Conservation (phyloP, 2,797 vertebrate genomes). For the Trachops cirrhosus region DNA sequence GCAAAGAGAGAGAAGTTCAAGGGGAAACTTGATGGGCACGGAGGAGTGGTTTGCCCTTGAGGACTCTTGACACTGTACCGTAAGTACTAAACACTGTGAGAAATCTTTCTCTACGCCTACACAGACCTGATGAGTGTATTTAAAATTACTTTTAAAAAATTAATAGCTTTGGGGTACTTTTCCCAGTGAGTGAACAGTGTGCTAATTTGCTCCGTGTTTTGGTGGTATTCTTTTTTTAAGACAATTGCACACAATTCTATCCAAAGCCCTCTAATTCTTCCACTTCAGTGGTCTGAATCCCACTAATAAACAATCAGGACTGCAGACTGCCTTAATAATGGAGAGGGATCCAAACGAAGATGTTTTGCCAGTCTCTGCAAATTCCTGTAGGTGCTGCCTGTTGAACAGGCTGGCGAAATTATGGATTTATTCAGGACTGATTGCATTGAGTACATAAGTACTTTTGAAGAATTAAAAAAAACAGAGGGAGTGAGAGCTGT, state of each 20-base stretch:
- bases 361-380: constrained; percentile 63
- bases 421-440: constrained; percentile 71
- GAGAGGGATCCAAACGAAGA: constrained; percentile 53
- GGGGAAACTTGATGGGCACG: background rate
- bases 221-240: constrained; percentile 30
- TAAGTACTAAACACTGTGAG: constrained; percentile 39
- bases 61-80: background rate
- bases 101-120: constrained; percentile 56
- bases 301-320: constrained; percentile 71
- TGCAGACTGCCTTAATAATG: constrained; percentile 71
- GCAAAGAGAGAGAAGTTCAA: background rate
- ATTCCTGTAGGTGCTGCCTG: constrained; percentile 55
- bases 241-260: constrained; percentile 63
- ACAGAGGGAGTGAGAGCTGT: background rate
- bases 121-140: constrained; percentile 28
- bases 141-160: constrained; percentile 68
- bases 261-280: constrained; percentile 69
- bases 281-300: constrained; percentile 70
- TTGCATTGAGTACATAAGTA: constrained; percentile 59
- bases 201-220: constrained; percentile 70
- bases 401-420: constrained; percentile 58
- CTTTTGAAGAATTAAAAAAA: constrained; percentile 53
- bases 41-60: background rate
- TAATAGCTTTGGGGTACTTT: constrained; percentile 63
- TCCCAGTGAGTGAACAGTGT: constrained; percentile 63